Evolutionary conservation across 2,113 vertebrate species (phyloP).

Genomic region (Copsychus sechellarum): DNA sequence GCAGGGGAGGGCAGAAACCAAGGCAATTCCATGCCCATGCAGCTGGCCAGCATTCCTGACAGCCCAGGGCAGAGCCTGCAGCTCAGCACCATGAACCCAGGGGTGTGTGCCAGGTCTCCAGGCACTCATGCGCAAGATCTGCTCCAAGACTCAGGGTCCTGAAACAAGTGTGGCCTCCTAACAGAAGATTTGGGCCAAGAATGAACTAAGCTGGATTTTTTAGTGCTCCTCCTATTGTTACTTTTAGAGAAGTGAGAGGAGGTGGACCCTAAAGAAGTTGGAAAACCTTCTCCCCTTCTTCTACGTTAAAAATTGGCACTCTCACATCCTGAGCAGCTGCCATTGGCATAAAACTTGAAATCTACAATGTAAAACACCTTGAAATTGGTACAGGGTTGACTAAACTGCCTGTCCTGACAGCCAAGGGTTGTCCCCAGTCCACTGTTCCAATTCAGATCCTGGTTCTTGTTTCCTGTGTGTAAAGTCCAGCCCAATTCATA

Average conservation of each 20-base stretch:
- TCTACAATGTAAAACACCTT: neutral
- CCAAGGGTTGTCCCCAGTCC: neutral
- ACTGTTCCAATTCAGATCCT: rapidly evolving
- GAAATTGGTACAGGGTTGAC: neutral
- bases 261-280: neutral
- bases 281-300: neutral
- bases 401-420: neutral
- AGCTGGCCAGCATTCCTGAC: rapidly evolving
- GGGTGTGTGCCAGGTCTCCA: neutral
- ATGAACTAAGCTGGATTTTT: neutral
- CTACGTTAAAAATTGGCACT: neutral
- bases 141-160: neutral
- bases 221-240: neutral
- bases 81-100: neutral
- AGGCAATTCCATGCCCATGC: rapidly evolving
- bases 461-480: neutral
- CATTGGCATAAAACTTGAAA: neutral
- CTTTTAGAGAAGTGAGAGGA: neutral
- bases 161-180: neutral
- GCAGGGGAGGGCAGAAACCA: neutral
- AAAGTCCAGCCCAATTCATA: neutral
- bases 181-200: neutral
- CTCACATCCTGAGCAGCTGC: neutral
- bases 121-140: neutral
- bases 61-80: neutral